Evolutionary conservation across 1,140 invertebrate species (phyloP).

Genomic region (Bombus cullumanus): DNA sequence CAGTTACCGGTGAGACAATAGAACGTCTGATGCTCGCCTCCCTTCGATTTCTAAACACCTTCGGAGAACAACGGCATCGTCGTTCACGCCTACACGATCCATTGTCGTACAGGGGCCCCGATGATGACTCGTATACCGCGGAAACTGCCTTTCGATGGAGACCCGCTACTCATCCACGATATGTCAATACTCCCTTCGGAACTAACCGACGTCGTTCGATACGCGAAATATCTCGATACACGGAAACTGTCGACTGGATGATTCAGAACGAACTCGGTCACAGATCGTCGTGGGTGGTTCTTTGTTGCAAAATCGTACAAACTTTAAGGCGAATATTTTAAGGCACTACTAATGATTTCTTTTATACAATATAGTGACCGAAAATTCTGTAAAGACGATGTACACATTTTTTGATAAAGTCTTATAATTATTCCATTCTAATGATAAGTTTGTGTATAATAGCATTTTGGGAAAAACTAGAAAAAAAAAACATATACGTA

Average conservation of each 20-base stretch:
- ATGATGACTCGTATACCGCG: conserved; percentile 57
- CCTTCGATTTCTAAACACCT: conserved; percentile 68
- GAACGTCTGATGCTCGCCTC: conserved; percentile 57
- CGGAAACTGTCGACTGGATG: conserved; percentile 28
- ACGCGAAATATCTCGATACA: conserved; percentile 34
- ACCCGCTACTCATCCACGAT: conserved; percentile 54
- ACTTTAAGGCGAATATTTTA: neutral
- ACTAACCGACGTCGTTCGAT: conserved; percentile 32
- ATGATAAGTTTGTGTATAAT: no score
- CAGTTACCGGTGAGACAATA: conserved; percentile 59
- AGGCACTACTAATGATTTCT: no score
- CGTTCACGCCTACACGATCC: conserved; percentile 53
- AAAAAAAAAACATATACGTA: no score
- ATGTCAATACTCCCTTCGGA: conserved; percentile 57
- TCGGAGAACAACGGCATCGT: conserved; percentile 55
- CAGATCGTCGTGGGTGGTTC: conserved; percentile 15
- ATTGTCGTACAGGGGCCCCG: conserved; percentile 56
- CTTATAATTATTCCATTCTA: no score
- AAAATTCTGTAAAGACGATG: no score
- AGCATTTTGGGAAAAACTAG: no score
- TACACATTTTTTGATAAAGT: no score
- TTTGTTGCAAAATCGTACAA: neutral
- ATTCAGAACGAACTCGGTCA: neutral
- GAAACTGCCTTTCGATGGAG: conserved; percentile 59
- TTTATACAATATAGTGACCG: no score